Percentiles rank a stretch among this genome's conserved stretches.
These are phyloP conservation scores for Notothenia coriiceps DNA, from an alignment of 2,113 vertebrate genomes.

Conservation along the genomic window DNA sequence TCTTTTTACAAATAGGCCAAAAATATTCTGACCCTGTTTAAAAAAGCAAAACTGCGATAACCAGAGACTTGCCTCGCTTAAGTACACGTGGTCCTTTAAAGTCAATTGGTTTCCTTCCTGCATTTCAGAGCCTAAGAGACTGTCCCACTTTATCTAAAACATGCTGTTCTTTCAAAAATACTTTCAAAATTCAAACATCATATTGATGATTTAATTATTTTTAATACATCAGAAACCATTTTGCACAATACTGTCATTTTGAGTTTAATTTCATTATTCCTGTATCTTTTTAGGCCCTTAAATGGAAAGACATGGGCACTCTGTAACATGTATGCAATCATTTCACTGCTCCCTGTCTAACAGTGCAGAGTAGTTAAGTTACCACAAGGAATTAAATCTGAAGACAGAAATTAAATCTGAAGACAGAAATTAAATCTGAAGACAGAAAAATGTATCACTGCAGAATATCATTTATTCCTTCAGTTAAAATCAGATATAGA, in stretches of 20 bases:
- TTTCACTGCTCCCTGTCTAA: background rate
- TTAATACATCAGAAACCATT: slow-evolving; percentile 5
- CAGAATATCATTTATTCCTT: background rate
- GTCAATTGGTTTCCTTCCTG: slow-evolving; percentile 34
- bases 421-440: background rate
- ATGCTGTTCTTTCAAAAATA: slow-evolving; percentile 34
- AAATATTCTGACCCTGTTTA: background rate
- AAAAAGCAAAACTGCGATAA: background rate
- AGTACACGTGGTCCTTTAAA: slow-evolving; percentile 7
- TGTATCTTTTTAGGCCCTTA: background rate
- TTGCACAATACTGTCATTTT: background rate
- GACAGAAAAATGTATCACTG: background rate
- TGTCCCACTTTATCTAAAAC: slow-evolving; percentile 33
- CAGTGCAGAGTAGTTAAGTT: background rate
- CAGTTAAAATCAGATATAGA: background rate
- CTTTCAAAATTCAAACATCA: slow-evolving; percentile 23
- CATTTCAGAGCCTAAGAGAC: slow-evolving; percentile 17
- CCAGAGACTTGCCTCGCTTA: slow-evolving; percentile 29
- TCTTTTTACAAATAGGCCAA: background rate
- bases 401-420: background rate
- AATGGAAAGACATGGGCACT: background rate
- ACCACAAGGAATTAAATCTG: background rate
- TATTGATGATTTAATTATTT: slow-evolving; percentile 17
- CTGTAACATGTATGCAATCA: background rate
- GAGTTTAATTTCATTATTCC: background rate